A percentile compares a stretch with the other conserved stretches of the same genome.
phyloP scores from a whole-genome alignment of 2,888 invertebrate genomes.

The Notodonta ziczac region DNA sequence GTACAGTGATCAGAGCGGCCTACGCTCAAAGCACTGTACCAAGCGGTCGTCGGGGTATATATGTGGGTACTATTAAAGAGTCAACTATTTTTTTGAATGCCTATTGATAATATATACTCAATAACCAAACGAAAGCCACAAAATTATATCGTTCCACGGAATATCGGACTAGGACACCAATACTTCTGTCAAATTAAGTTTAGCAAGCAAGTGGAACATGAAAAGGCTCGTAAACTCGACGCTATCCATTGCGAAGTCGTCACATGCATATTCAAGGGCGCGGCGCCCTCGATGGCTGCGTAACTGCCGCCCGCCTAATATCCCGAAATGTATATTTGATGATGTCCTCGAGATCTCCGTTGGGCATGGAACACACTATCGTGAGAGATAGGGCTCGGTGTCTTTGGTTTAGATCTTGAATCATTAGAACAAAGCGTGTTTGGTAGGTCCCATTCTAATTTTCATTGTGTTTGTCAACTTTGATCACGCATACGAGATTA shows the following conservation, averaged over 20 bases:
- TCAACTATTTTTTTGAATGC: too few relatives aligned
- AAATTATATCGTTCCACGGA: too few relatives aligned
- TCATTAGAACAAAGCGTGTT: background rate
- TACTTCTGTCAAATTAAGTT: constrained; percentile 1
- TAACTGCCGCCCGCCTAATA: constrained; percentile 58
- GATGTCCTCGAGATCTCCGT: constrained; percentile 53
- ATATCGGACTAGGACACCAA: background rate
- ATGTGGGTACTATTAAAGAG: too few relatives aligned
- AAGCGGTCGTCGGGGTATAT: too few relatives aligned
- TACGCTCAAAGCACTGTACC: too few relatives aligned
- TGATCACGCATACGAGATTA: too few relatives aligned
- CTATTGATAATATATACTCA: too few relatives aligned
- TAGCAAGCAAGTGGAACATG: constrained; percentile 19
- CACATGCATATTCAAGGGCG: constrained; percentile 67
- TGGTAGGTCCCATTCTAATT: background rate
- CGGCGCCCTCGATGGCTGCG: constrained; percentile 46
- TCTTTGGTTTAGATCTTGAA: constrained; percentile 1
- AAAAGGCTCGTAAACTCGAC: constrained; percentile 10
- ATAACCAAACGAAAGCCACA: too few relatives aligned
- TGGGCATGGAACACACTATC: constrained; percentile 12
- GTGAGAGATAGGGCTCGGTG: background rate
- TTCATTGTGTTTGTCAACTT: too few relatives aligned
- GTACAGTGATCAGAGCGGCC: too few relatives aligned
- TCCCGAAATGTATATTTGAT: constrained; percentile 78
- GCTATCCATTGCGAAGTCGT: constrained; percentile 7